phyloP scores from a whole-genome alignment of 2,888 invertebrate genomes.

The Cataglyphis rosenhaueri region DNA sequence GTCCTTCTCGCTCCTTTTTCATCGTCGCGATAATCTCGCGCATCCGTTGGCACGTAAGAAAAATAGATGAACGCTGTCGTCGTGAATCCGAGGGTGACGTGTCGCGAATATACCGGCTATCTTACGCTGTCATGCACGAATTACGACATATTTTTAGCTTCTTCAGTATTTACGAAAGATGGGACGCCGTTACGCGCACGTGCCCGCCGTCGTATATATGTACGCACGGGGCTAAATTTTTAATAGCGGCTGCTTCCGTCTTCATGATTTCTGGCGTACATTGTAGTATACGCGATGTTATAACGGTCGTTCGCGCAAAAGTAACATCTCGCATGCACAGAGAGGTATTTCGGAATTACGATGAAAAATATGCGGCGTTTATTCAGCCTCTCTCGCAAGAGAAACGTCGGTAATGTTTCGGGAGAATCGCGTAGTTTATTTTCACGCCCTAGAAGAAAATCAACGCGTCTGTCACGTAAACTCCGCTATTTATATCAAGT shows the following conservation, averaged over 20 bases:
- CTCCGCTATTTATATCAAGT: conserved; percentile 34
- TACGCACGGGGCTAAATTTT: conserved; percentile 42
- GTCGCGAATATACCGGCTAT: conserved; percentile 11
- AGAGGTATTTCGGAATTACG: conserved; percentile 42
- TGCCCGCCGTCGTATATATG: not conserved
- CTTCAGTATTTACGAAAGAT: conserved; percentile 40
- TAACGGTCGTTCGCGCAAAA: conserved; percentile 33
- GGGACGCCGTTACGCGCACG: conserved; percentile 14
- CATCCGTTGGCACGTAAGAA: conserved; percentile 32
- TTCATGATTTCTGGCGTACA: conserved; percentile 29
- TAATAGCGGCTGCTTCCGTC: conserved; percentile 28
- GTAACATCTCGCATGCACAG: conserved; percentile 28
- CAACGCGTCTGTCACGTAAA: conserved; percentile 45
- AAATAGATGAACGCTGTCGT: conserved; percentile 58
- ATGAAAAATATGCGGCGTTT: conserved; percentile 39
- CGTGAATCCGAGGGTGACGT: conserved; percentile 20
- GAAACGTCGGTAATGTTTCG: not conserved
- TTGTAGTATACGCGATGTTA: conserved; percentile 18
- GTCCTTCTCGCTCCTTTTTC: conserved; percentile 6
- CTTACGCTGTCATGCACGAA: conserved; percentile 21
- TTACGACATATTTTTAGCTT: conserved; percentile 19
- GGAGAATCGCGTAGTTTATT: conserved; percentile 28
- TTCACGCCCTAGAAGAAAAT: conserved; percentile 37
- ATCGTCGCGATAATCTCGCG: conserved; percentile 13
- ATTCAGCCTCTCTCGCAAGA: conserved; percentile 16